Conservation (phyloP, 2,797 vertebrate genomes). For the Aldrovandia affinis region DNA sequence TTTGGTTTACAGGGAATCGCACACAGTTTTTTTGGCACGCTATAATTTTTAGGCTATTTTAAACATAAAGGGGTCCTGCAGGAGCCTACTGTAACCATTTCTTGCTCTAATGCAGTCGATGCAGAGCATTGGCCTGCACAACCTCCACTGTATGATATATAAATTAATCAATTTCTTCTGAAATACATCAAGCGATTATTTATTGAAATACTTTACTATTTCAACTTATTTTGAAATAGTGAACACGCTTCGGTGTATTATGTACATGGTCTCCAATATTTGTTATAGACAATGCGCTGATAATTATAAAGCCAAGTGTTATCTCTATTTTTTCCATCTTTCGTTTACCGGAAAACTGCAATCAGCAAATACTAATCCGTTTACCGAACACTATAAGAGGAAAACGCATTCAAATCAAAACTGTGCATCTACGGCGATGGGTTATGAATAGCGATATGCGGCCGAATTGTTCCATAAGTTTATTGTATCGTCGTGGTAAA, state of each 20-base stretch:
- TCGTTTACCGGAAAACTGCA: neutral
- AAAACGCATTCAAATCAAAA: neutral
- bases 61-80: slow-evolving; percentile 10
- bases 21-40: slow-evolving; percentile 42
- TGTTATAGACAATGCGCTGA: neutral
- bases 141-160: too few species aligned
- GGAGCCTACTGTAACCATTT: neutral
- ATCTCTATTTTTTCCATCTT: neutral
- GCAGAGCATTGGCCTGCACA: neutral
- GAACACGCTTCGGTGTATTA: neutral
- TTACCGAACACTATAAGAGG: neutral
- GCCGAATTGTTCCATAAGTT: too few species aligned
- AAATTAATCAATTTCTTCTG: neutral
- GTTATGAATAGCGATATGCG: neutral
- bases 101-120: neutral
- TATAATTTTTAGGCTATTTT: slow-evolving; percentile 47
- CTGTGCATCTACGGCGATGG: neutral
- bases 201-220: too few species aligned
- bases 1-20: slow-evolving; percentile 6
- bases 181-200: too few species aligned
- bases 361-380: neutral
- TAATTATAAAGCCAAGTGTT: neutral
- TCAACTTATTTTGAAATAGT: neutral
- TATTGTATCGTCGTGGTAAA: neutral
- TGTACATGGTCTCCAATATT: neutral